Evolutionary conservation across 1,140 invertebrate species (phyloP).

Genomic region (Lasaia peninsularis): DNA sequence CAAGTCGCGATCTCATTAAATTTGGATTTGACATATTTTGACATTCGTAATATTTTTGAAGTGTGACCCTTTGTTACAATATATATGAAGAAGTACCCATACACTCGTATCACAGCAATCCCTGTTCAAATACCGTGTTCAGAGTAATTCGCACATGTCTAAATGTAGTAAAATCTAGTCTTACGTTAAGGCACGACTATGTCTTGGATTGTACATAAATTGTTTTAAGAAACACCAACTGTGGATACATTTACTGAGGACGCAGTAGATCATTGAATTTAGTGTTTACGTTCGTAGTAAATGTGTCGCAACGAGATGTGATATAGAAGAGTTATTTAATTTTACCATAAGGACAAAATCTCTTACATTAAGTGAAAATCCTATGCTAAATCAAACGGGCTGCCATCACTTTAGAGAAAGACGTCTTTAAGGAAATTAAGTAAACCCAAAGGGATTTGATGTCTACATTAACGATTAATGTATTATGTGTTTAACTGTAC

Average conservation of each 20-base stretch:
- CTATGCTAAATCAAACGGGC: constrained; percentile 34
- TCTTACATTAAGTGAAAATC: constrained; percentile 49
- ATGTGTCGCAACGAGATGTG: constrained; percentile 60
- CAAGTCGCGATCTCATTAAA: too few species aligned
- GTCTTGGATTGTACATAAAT: constrained; percentile 64
- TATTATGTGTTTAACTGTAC: constrained; percentile 38
- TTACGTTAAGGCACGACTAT: constrained; percentile 66
- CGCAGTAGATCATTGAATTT: constrained; percentile 32
- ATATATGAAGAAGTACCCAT: too few species aligned
- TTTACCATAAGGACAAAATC: constrained; percentile 64
- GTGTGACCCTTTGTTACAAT: too few species aligned
- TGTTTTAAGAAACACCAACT: constrained; percentile 51
- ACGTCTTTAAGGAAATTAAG: constrained; percentile 43
- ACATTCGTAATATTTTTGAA: constrained; percentile 16
- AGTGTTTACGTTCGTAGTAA: constrained; percentile 42
- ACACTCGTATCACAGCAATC: constrained; percentile 27
- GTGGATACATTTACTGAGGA: constrained; percentile 48
- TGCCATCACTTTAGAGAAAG: constrained; percentile 42
- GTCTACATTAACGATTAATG: constrained; percentile 50
- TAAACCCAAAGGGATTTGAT: constrained; percentile 59
- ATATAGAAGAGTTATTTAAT: constrained; percentile 51
- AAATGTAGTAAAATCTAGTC: constrained; percentile 74
- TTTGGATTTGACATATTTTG: constrained; percentile 23
- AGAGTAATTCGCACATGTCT: constrained; percentile 49
- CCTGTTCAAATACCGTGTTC: constrained; percentile 24